Conservation (phyloP, 2,797 vertebrate genomes). For the Ctenopoma kingsleyae region DNA sequence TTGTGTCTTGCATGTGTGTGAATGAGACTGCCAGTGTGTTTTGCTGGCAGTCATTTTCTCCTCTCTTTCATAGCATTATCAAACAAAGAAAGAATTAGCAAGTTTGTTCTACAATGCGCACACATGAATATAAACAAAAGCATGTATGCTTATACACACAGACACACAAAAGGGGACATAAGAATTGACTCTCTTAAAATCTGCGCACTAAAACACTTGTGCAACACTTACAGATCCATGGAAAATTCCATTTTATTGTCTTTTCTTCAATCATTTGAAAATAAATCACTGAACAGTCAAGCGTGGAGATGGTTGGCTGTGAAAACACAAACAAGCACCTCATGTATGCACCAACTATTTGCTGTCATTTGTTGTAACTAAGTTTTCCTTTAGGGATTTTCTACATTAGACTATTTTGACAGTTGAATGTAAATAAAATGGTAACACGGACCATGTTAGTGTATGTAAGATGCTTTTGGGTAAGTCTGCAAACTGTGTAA, state of each 20-base stretch:
- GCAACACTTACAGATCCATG: conserved; percentile 1
- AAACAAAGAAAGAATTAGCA: conserved; percentile 33
- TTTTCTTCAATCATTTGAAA: conserved; percentile 22
- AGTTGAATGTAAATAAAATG: too few relatives aligned
- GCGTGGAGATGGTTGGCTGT: not conserved
- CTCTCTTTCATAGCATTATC: conserved; percentile 44
- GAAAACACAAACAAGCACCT: too few relatives aligned
- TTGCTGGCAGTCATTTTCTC: conserved; percentile 32
- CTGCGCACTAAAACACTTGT: not conserved
- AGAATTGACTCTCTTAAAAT: not conserved
- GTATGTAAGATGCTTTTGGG: too few relatives aligned
- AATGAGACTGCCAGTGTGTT: conserved; percentile 30
- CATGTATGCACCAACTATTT: too few relatives aligned
- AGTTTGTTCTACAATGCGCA: conserved; percentile 23
- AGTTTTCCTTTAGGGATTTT: too few relatives aligned
- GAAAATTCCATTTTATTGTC: not conserved
- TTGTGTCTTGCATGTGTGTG: conserved; percentile 17
- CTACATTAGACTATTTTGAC: too few relatives aligned
- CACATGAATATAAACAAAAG: conserved; percentile 5
- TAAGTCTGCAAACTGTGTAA: too few relatives aligned
- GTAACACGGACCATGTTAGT: too few relatives aligned
- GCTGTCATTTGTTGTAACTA: too few relatives aligned
- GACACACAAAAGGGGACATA: not conserved
- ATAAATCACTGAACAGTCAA: conserved; percentile 25
- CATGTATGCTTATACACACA: not conserved